Conservation (phyloP, 2,113 vertebrate genomes). For the Dolichotis patagonum region DNA sequence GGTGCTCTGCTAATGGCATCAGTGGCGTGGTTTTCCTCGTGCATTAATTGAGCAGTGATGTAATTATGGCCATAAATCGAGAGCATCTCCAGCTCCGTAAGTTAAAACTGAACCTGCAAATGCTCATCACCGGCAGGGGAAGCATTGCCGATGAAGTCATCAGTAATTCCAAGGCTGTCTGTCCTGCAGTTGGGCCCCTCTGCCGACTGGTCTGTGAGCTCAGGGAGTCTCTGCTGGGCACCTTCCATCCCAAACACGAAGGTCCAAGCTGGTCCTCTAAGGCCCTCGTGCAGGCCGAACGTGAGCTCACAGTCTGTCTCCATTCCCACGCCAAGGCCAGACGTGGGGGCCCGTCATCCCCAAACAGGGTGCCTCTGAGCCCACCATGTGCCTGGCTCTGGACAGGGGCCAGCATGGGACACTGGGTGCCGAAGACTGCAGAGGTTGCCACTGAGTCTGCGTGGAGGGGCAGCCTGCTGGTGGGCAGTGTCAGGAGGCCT, state of each 20-base stretch:
- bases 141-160: slow-evolving; percentile 46
- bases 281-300: background rate
- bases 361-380: background rate
- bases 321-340: background rate
- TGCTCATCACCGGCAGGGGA: slow-evolving; percentile 70
- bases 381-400: background rate
- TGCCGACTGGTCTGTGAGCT: accelerated
- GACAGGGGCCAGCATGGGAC: accelerated
- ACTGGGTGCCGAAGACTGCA: background rate
- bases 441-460: background rate
- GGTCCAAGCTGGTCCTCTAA: background rate
- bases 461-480: background rate
- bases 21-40: slow-evolving; percentile 72
- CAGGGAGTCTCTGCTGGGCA: background rate
- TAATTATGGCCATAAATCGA: slow-evolving; percentile 81
- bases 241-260: background rate
- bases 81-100: slow-evolving; percentile 75
- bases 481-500: background rate
- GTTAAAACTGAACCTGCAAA: slow-evolving; percentile 75
- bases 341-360: background rate
- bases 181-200: background rate
- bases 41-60: slow-evolving; percentile 81
- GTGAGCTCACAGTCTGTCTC: background rate
- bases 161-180: slow-evolving; percentile 42
- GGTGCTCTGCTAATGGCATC: slow-evolving; percentile 61